Conservation (phyloP, 2,113 vertebrate species). For the Dryoscopus gambensis region DNA sequence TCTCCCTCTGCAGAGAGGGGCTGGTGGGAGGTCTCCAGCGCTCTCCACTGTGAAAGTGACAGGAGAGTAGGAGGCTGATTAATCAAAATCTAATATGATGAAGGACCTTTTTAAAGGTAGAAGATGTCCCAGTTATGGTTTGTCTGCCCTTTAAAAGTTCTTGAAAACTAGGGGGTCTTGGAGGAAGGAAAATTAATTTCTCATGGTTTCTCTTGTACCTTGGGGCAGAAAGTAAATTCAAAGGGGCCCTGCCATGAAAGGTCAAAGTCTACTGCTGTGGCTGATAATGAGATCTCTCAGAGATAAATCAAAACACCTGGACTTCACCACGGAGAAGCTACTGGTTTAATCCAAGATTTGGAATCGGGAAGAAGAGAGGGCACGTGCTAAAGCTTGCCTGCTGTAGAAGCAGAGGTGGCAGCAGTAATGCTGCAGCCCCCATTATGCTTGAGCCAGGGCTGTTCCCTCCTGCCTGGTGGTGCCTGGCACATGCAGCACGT, state of each 20-base stretch:
- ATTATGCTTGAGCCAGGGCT: neutral
- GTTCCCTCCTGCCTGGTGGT: neutral
- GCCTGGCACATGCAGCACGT: neutral
- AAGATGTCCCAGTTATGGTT: neutral
- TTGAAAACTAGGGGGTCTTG: slow-evolving; percentile 12
- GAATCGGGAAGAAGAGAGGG: neutral
- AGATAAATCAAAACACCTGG: slow-evolving; percentile 16
- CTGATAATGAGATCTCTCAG: slow-evolving; percentile 17
- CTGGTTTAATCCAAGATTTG: neutral
- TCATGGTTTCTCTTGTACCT: neutral
- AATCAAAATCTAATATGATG: neutral
- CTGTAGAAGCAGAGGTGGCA: neutral
- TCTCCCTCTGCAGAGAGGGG: neutral
- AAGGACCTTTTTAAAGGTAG: neutral
- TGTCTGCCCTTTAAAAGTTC: slow-evolving; percentile 17
- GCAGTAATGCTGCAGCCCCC: rapidly evolving
- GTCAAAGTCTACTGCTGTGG: neutral
- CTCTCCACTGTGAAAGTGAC: neutral
- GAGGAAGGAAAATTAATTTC: slow-evolving; percentile 10
- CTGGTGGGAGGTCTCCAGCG: rapidly evolving
- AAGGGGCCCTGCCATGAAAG: slow-evolving; percentile 11
- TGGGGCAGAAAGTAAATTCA: slow-evolving; percentile 28
- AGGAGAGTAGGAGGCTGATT: neutral
- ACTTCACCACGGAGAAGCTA: neutral
- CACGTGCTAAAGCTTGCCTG: neutral